These are phyloP conservation scores for Orthonyx spaldingii DNA, from an alignment of 2,113 vertebrate genomes.

Conservation along the genomic window DNA sequence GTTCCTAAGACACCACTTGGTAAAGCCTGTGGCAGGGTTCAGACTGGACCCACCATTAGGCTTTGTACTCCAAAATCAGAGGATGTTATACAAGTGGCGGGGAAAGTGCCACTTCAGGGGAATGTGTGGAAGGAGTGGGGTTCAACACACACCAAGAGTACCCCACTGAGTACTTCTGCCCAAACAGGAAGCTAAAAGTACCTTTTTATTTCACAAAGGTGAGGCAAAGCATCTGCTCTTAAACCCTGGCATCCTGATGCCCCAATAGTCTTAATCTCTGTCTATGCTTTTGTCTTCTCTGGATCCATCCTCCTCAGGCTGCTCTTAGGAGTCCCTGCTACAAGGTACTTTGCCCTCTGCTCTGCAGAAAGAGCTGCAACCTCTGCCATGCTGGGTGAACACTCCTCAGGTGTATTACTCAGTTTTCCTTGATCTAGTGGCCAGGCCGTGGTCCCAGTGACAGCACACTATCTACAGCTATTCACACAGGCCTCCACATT, in stretches of 20 bases:
- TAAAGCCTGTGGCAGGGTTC: neutral
- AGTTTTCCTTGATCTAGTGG: neutral
- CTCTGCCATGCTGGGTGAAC: neutral
- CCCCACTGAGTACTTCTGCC: neutral
- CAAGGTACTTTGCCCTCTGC: neutral
- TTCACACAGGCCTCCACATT: neutral
- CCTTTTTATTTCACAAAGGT: neutral
- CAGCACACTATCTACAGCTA: neutral
- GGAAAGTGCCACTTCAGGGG: neutral
- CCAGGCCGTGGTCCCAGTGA: neutral
- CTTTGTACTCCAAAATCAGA: fast-evolving
- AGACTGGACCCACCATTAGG: neutral
- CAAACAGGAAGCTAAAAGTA: neutral
- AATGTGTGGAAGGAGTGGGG: neutral
- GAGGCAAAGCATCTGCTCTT: neutral
- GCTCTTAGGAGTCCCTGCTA: neutral
- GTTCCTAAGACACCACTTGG: neutral
- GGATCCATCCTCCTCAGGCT: neutral
- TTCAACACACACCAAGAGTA: neutral
- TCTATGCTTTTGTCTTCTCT: neutral
- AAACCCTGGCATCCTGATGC: neutral
- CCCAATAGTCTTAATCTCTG: neutral
- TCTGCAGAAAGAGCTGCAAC: neutral
- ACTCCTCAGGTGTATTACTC: neutral
- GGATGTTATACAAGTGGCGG: neutral